Conservation (phyloP, 2,888 invertebrate species). For the Aphidius colemani region DNA sequence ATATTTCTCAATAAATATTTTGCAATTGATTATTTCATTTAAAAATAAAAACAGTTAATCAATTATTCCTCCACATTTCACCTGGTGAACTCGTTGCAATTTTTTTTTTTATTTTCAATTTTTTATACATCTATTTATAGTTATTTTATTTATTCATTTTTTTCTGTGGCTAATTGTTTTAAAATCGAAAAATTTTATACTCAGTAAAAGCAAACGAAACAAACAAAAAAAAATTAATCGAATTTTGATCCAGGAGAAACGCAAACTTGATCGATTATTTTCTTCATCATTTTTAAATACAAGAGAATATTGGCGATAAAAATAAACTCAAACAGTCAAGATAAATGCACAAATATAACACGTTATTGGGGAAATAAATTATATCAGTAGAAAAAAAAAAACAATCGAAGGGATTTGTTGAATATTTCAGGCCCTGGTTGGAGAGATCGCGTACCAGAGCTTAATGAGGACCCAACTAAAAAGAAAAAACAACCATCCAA, state of each 20-base stretch:
- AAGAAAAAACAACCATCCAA: slow-evolving; percentile 44
- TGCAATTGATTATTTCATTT: too few species aligned
- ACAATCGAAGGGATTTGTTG: slow-evolving; percentile 37
- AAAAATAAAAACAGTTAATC: too few species aligned
- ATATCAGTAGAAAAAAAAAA: slow-evolving; percentile 23
- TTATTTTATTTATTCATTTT: slow-evolving; percentile 30
- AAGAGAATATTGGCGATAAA: slow-evolving; percentile 30
- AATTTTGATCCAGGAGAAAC: slow-evolving; percentile 25
- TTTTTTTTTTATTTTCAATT: slow-evolving; percentile 6
- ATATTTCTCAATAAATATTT: too few species aligned
- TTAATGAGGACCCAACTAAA: slow-evolving; percentile 55
- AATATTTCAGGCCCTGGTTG: slow-evolving; percentile 60
- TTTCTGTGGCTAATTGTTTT: slow-evolving; percentile 44
- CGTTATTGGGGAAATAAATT: slow-evolving; percentile 9
- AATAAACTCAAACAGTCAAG: slow-evolving; percentile 27
- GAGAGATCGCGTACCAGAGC: slow-evolving; percentile 59
- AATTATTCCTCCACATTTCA: too few species aligned
- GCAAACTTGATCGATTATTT: slow-evolving; percentile 11
- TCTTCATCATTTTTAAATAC: slow-evolving; percentile 7
- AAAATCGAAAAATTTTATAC: slow-evolving; percentile 15
- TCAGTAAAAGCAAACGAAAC: slow-evolving; percentile 23
- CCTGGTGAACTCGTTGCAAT: too few species aligned
- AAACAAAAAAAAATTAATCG: slow-evolving; percentile 25
- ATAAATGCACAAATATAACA: slow-evolving; percentile 5
- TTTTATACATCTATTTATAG: slow-evolving; percentile 25